phyloP scores from a whole-genome alignment of 1,140 invertebrate species.

The Metopolophium dirhodum region DNA sequence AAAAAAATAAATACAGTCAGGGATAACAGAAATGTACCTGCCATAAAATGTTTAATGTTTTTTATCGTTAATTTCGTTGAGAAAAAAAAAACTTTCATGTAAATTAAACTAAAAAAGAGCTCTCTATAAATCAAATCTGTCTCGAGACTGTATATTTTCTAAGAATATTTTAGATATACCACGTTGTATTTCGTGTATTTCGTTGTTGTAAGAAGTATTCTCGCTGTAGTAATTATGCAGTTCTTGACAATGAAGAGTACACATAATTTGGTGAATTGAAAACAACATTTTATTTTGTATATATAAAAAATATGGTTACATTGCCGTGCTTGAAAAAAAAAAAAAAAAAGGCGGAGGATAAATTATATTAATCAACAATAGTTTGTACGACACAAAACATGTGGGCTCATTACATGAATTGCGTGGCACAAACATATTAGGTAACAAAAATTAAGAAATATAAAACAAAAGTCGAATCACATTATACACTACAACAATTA shows the following conservation, averaged over 20 bases:
- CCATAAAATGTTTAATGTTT: neutral
- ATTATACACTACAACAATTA: neutral
- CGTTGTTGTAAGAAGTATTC: neutral
- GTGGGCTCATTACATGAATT: conserved; percentile 56
- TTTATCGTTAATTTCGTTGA: neutral
- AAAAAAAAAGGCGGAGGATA: conserved; percentile 27
- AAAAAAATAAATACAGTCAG: neutral
- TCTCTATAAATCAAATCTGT: neutral
- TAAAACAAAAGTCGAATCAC: neutral
- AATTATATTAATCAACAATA: conserved; percentile 28
- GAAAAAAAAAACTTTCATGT: neutral
- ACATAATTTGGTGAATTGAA: conserved; percentile 50
- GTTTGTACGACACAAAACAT: conserved; percentile 52
- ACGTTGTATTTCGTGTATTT: neutral
- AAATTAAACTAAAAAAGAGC: neutral
- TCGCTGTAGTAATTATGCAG: neutral
- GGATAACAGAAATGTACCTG: neutral
- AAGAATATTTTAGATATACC: neutral
- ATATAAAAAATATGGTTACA: conserved; percentile 24
- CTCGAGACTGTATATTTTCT: neutral
- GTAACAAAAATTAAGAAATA: neutral
- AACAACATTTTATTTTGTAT: conserved; percentile 44
- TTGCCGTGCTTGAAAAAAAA: conserved; percentile 48
- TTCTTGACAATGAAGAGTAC: neutral
- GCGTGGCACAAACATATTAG: conserved; percentile 45